Base-by-base conservation (phyloP, 2,797 vertebrate species). In the Borostomias antarcticus region DNA sequence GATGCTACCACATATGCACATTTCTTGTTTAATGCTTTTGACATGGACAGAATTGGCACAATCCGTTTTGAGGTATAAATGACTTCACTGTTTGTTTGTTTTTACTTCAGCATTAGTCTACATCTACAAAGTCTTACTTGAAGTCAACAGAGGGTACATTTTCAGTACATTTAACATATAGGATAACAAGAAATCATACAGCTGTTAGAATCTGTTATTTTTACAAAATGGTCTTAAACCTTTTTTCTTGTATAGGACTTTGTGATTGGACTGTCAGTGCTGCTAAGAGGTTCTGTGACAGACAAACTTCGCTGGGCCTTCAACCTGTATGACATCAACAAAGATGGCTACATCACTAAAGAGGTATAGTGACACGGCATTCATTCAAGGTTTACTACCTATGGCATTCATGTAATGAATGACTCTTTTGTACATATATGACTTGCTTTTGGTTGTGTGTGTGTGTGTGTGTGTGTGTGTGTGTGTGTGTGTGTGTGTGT, bases 241-340 rank as follows among this genome's bases (percentile, higher is more conserved):
- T 58, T 62, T 33, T 56, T 72, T 74, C 19, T 56, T 72, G 73
- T 35, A 4, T 80, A 99, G 97, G 96, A 99, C 84, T 98, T 99
- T 71, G 97, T 94, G 1, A 40, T 95, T 0, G 97, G 97, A 0
- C 84, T 99, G 62, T 98, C 97, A 0, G 83, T 98, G 77, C 75
- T 99, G 79, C 91, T 99, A 17, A 87, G 96, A 70, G 97, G 97
- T 1, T 95, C 95, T 0, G 94, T 96, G 63, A 93, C 93, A 0
- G 96, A 98, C 86, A 98, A 98, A 74, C 93, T 99, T 17, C 89
- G 89, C 58, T 99, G 97, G 97, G 94, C 96, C 0, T 98, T 98
- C 74, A 97, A 98, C 78, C 91, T 99, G 26, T 99, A 99, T 0
- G 97, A 99, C 43, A 96, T 98, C 66, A 98, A 98, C 82, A 98